phyloP scores from a whole-genome alignment of 1,140 invertebrate genomes.

The Platorchestia sp. region DNA sequence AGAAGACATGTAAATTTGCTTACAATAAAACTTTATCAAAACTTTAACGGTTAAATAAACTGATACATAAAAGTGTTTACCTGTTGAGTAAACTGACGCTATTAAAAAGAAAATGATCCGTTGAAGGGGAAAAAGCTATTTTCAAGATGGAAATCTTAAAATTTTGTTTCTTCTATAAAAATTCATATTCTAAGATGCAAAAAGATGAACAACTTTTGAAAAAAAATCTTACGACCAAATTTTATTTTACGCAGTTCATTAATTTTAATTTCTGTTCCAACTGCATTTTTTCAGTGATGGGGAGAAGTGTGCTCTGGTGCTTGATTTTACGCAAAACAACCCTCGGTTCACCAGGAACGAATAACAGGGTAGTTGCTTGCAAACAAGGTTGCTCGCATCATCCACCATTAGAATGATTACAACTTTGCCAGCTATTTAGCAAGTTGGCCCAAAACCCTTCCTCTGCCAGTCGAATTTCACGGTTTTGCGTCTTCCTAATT shows the following conservation, averaged over 20 bases:
- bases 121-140: too few relatives aligned
- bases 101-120: too few relatives aligned
- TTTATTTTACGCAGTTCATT: neutral
- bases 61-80: too few relatives aligned
- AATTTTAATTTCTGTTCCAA: neutral
- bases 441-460: neutral
- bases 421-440: neutral
- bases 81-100: too few relatives aligned
- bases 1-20: neutral
- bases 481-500: conserved; percentile 36
- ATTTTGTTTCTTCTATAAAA: neutral
- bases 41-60: too few relatives aligned
- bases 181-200: too few relatives aligned
- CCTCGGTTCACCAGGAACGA: neutral
- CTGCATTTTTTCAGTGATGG: neutral
- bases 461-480: neutral
- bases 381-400: neutral
- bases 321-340: neutral
- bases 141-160: neutral
- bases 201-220: neutral
- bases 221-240: neutral
- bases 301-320: neutral
- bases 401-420: conserved; percentile 37
- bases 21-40: too few relatives aligned
- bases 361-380: neutral